Conservation (phyloP, 2,797 vertebrate genomes). For the Margarornis squamiger region DNA sequence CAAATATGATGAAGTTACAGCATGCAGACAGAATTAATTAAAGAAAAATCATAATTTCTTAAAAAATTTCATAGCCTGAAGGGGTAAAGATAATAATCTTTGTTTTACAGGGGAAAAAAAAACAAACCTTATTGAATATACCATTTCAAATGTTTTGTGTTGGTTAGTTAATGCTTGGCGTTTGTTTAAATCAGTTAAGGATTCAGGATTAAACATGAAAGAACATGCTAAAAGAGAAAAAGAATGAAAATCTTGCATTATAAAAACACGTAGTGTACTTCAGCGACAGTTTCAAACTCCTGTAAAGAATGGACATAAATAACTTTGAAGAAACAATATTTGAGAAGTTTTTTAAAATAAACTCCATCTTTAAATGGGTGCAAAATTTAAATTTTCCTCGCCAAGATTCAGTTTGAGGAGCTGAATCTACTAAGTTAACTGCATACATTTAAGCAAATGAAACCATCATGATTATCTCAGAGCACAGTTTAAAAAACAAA, state of each 20-base stretch:
- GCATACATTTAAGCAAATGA: neutral
- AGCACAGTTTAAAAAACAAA: neutral
- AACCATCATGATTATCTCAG: neutral
- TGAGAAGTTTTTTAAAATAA: neutral
- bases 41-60: neutral
- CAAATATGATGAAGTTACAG: neutral
- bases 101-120: neutral
- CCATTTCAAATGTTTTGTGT: neutral
- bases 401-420: neutral
- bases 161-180: neutral
- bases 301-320: neutral
- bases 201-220: conserved; percentile 1
- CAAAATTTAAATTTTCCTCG: neutral
- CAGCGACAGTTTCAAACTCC: neutral
- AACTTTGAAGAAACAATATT: neutral
- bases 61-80: neutral
- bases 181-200: conserved; percentile 1
- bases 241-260: neutral
- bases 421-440: neutral
- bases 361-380: neutral
- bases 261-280: neutral
- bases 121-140: neutral
- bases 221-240: neutral
- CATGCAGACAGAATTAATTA: conserved; percentile 21
- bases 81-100: neutral